These are phyloP conservation scores for Bergia puertoricense DNA, from an alignment of 92 coral and sea anemone genomes.

Conservation along the genomic window DNA sequence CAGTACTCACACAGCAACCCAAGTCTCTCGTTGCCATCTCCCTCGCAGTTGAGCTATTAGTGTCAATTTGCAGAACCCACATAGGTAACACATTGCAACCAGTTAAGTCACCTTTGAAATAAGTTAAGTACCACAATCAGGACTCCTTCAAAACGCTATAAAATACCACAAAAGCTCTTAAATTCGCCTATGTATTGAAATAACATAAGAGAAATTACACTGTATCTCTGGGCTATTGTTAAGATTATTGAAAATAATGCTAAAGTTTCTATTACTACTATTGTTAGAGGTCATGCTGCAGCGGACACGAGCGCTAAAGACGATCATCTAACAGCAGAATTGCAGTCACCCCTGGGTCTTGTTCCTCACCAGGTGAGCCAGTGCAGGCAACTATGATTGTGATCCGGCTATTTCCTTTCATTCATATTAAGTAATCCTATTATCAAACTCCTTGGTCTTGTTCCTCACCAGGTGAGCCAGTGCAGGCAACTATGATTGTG, in stretches of 20 bases:
- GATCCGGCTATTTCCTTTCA: not conserved
- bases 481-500: too few species aligned
- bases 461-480: conserved; percentile 90
- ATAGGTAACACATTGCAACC: conserved; percentile 51
- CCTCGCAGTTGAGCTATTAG: conserved; percentile 15
- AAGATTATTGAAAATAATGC: not conserved
- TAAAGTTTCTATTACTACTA: not conserved
- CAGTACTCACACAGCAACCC: too few species aligned
- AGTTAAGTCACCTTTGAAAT: not conserved
- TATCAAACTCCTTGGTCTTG: conserved; percentile 23
- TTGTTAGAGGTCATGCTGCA: conserved; percentile 72
- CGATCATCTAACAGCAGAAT: conserved; percentile 85
- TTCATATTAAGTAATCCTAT: not conserved
- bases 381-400: too few species aligned
- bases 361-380: conserved; percentile 92
- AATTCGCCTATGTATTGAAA: not conserved
- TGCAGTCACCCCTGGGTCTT: conserved; percentile 82
- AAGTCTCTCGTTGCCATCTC: not conserved
- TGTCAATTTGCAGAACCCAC: conserved; percentile 80
- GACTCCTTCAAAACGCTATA: too few species aligned
- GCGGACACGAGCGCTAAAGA: conserved; percentile 97
- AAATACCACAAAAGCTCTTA: not conserved
- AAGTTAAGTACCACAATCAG: not conserved
- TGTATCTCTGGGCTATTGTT: not conserved
- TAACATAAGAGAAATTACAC: not conserved